Evolutionary conservation across 2,797 vertebrate species (phyloP), one percentile per base, ranked within the genome.

Genomic region (Limnodromus scolopaceus): DNA sequence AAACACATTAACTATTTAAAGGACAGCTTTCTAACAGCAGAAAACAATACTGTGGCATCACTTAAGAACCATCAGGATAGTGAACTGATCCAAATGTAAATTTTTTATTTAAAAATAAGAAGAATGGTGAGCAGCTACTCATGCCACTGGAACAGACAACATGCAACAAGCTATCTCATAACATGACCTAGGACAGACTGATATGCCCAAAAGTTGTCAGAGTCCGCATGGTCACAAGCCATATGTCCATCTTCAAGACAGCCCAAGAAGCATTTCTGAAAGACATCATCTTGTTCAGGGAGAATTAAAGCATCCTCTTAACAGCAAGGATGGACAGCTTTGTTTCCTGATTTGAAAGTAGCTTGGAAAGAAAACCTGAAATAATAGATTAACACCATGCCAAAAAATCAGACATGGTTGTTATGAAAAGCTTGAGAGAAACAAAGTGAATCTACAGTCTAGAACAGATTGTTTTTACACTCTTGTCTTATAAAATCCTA

Each of bases 1-100:
- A 18, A 86, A 23, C 69, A 90, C 65, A 90, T 88, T 92, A 95
- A 88, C 76, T 90, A 92, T 82, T 84, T 88, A 95, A 93, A 75
- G 71, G 20, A 69, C 45, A 81, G 58, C 46, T 72, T 83, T 81
- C 49, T 71, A 86, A 80, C 10, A 49, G 83, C 49, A 84, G 77
- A 93, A 93, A 71, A n/a, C 53, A 86, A 86, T 86, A 84, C 61
- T 72, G 51, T 19, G 24, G 19, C 80, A 87, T 79, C 49, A 55
- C 32, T 82, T 78, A 65, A 54, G 69, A 92, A 34, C 38, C 41
- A 95, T 1, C 30, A 76, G 41, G 24, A 43, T 71, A 82, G 34
- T 9, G 23, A 94, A 70, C 11, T n/a, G 58, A 81, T 16, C 34
- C 27, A 65, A 0, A 0, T 12, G 17, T 45, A 45, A 16, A 38